Evolutionary conservation across 92 coral and sea anemone species (phyloP).

Genomic region (Blastomussa wellsi): DNA sequence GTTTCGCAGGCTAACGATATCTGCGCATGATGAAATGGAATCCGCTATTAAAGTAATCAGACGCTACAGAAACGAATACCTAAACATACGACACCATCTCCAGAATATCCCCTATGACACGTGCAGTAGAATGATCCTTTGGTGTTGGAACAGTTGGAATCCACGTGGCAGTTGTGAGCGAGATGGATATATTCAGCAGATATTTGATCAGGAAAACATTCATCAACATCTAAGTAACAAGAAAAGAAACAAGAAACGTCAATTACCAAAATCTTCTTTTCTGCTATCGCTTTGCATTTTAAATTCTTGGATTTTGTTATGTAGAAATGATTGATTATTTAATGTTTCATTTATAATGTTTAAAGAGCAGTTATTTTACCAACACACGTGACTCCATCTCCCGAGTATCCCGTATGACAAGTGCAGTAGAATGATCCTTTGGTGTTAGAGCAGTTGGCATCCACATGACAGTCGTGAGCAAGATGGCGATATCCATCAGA

Average conservation of each 20-base stretch:
- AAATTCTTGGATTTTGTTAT: not conserved
- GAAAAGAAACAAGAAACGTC: not conserved
- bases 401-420: slow-evolving; percentile 81
- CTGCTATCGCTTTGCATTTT: too few species aligned
- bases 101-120: slow-evolving; percentile 72
- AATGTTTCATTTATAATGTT: not conserved
- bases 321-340: not conserved
- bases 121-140: slow-evolving; percentile 84
- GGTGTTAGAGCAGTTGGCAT: slow-evolving; percentile 79
- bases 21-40: too few species aligned
- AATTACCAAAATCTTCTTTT: too few species aligned
- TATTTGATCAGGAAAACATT: slow-evolving; percentile 42
- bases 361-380: slow-evolving; percentile 24
- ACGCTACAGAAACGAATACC: slow-evolving; percentile 61
- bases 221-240: slow-evolving; percentile 32
- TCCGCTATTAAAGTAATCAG: too few species aligned
- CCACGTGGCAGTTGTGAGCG: slow-evolving; percentile 76
- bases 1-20: too few species aligned
- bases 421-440: slow-evolving; percentile 85
- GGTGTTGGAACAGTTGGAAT: slow-evolving; percentile 83
- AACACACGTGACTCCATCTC: slow-evolving; percentile 67
- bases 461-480: slow-evolving; percentile 50
- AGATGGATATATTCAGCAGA: slow-evolving; percentile 16
- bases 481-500: not conserved
- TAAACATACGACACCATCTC: slow-evolving; percentile 58